phyloP scores from a whole-genome alignment of 1,140 invertebrate species.

The Drosophila sproati region DNA sequence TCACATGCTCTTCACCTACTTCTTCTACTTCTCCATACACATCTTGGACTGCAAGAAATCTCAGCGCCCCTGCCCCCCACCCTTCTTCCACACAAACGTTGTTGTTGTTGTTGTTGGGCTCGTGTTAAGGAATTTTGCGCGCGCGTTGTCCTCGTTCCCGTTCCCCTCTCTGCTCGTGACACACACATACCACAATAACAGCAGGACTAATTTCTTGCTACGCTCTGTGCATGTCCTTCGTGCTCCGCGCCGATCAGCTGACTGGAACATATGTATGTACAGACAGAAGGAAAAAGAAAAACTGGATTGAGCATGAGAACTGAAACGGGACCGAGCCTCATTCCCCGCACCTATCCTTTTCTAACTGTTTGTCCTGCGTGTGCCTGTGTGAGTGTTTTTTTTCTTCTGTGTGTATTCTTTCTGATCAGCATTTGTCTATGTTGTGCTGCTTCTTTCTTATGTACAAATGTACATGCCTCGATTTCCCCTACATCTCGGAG shows the following conservation, averaged over 20 bases:
- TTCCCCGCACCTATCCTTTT: slow-evolving; percentile 64
- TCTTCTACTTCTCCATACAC: slow-evolving; percentile 39
- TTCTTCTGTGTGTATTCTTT: slow-evolving; percentile 37
- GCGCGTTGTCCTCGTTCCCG: slow-evolving; percentile 63
- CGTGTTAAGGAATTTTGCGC: slow-evolving; percentile 80
- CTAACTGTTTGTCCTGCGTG: slow-evolving; percentile 59
- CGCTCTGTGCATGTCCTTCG: slow-evolving; percentile 73
- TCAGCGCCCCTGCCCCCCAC: slow-evolving; percentile 56
- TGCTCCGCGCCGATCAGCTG: slow-evolving; percentile 62
- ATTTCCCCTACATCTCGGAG: slow-evolving; percentile 46
- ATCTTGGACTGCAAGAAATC: slow-evolving; percentile 62
- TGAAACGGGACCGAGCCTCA: slow-evolving; percentile 53
- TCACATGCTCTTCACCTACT: slow-evolving; percentile 76
- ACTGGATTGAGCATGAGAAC: slow-evolving; percentile 34
- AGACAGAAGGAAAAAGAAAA: slow-evolving; percentile 27
- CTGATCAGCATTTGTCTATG: slow-evolving; percentile 70
- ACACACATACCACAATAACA: slow-evolving; percentile 66
- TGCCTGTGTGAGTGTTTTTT: slow-evolving; percentile 27
- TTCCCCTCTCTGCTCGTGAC: slow-evolving; percentile 43
- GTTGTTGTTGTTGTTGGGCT: slow-evolving; percentile 44
- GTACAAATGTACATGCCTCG: slow-evolving; percentile 32
- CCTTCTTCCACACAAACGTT: slow-evolving; percentile 23
- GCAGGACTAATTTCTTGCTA: slow-evolving; percentile 71
- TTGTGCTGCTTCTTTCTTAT: slow-evolving; percentile 49
- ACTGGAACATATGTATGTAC: slow-evolving; percentile 68